Evolutionary conservation across 2,888 invertebrate genomes (phyloP).

Genomic region (Drosophila mimetica): DNA sequence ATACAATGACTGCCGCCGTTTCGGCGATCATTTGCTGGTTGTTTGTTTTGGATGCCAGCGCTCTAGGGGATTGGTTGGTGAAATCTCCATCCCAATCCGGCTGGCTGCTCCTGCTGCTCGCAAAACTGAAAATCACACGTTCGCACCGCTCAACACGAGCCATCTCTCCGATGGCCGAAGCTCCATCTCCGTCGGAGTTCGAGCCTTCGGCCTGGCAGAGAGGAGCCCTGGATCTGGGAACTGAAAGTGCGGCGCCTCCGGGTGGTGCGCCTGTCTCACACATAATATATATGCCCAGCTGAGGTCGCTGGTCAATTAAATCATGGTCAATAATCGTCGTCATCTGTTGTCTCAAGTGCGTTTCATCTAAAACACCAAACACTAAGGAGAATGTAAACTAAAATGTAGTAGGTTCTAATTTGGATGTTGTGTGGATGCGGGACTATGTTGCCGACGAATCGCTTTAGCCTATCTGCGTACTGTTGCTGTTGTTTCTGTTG

Average conservation of each 20-base stretch:
- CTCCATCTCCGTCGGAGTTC: constrained; percentile 30
- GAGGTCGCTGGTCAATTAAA: constrained; percentile 54
- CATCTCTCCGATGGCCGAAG: constrained; percentile 8
- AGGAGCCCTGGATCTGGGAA: constrained; percentile 46
- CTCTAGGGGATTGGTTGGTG: constrained; percentile 8
- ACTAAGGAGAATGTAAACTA: constrained; percentile 83
- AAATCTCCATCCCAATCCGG: background rate
- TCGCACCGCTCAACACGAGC: constrained; percentile 32
- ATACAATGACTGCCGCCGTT: constrained; percentile 29
- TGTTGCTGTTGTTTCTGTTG: constrained; percentile 70
- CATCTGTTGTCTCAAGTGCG: constrained; percentile 81
- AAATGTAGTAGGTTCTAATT: constrained; percentile 82
- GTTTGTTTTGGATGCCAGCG: constrained; percentile 21
- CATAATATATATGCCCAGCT: constrained; percentile 42
- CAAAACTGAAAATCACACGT: constrained; percentile 39
- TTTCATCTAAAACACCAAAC: constrained; percentile 84
- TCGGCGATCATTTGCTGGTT: constrained; percentile 14
- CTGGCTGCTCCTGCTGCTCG: constrained; percentile 14
- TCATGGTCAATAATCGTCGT: constrained; percentile 73
- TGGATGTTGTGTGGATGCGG: constrained; percentile 72
- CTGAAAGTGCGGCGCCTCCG: constrained; percentile 46
- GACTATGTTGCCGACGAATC: constrained; percentile 76
- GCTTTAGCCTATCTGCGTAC: constrained; percentile 56
- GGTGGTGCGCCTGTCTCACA: constrained; percentile 36
- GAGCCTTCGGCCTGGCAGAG: constrained; percentile 31